Evolutionary conservation across 2,888 invertebrate genomes (phyloP), one percentile per base, ranked within the genome.

Genomic region (Lordiphosa andalusiaca): DNA sequence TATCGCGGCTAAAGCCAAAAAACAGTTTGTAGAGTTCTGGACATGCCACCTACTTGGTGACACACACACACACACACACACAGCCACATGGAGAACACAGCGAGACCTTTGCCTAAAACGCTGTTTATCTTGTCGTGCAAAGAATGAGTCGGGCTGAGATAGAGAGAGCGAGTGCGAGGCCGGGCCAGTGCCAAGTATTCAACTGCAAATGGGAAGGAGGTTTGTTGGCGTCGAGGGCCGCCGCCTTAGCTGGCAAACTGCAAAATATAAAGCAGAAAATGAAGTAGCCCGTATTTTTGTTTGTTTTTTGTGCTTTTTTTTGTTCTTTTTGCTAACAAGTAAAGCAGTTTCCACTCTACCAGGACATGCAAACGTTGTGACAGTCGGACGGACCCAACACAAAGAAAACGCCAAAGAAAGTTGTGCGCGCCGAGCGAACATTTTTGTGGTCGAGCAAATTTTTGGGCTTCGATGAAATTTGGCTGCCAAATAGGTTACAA

Each of bases 401-500:
- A 36, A 51, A 51, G 49, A 48, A 46, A 39, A 30, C 23, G 12
- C 51, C 41, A 66, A 78, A 75, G 84, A 82, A 80, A 84, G 84
- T 76, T 83, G 53, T 57, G 57, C 63, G 67, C 73, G 55, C 55
- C 69, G 63, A n/a, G 66, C 49, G 73, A 76, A 68, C 84, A 84
- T 77, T 84, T 78, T 78, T 78, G 77, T 78, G 77, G 77, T 78
- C 82, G 73, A 81, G 71, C 77, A 84, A 73, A 84, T 78, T 82
- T 82, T 69, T 84, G 75, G 69, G 62, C 76, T 78, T 78, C 83
- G 83, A 80, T 84, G 80, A 77, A 78, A 84, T 84, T 82, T 63
- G 62, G 80, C 80, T 80, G 80, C 80, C 80, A 80, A 80, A 80
- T 84, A 78, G 80, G 84, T 84, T 80, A 80, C 80, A 78, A 78